These are phyloP conservation scores for Jacana jacana DNA, from an alignment of 2,113 vertebrate genomes.

Conservation along the genomic window DNA sequence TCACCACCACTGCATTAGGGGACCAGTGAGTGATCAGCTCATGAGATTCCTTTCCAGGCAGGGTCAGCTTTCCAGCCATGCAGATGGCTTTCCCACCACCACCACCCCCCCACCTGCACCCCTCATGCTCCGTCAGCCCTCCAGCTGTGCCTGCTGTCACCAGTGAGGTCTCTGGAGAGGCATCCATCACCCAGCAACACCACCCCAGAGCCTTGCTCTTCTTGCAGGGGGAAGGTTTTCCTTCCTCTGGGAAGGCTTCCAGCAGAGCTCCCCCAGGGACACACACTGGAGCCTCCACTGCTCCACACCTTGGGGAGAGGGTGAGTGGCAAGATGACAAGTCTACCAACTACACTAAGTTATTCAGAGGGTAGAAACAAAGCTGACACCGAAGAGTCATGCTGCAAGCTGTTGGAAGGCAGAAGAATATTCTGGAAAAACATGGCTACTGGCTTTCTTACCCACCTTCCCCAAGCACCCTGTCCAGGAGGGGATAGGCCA, in stretches of 20 bases:
- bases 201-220: not conserved
- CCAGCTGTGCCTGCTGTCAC: not conserved
- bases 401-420: not conserved
- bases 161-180: not conserved
- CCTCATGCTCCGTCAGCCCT: not conserved
- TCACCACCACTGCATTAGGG: not conserved
- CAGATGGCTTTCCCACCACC: not conserved
- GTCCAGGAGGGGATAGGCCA: rapidly evolving
- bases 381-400: not conserved
- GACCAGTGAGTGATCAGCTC: not conserved
- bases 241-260: not conserved
- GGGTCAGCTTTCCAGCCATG: not conserved
- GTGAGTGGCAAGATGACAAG: not conserved
- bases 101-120: not conserved
- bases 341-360: not conserved
- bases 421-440: not conserved
- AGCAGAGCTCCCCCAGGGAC: not conserved
- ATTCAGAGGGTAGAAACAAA: not conserved
- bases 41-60: not conserved
- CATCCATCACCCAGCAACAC: not conserved
- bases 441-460: not conserved
- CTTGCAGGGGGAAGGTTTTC: not conserved
- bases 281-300: not conserved
- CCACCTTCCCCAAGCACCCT: not conserved
- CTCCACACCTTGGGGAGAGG: not conserved